Conservation (phyloP, 2,113 vertebrate genomes). For the Nannobrachium achirus region DNA sequence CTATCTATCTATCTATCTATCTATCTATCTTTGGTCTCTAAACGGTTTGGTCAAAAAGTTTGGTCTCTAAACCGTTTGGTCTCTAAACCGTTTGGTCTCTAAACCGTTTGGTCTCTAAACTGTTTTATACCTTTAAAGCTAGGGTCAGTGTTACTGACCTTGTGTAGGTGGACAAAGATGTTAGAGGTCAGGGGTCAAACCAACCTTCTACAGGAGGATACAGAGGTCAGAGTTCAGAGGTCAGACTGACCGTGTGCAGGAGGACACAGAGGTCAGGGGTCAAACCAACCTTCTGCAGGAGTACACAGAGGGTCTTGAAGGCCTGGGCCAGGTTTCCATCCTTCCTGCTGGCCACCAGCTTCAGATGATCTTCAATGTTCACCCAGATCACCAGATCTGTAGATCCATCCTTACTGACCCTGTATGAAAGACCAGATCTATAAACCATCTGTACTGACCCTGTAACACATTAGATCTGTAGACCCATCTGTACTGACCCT, state of each 20-base stretch:
- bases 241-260: background rate
- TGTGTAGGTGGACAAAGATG: no score
- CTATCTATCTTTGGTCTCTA: no score
- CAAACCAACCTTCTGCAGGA: constrained; percentile 62
- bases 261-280: no score
- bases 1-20: no score
- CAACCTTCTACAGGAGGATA: constrained; percentile 64
- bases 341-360: constrained; percentile 51
- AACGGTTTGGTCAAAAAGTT: no score
- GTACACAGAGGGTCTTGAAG: constrained; percentile 58
- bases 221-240: constrained; percentile 23
- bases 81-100: no score
- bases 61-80: no score
- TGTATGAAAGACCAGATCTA: constrained; percentile 16
- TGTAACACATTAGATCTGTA: no score
- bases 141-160: background rate
- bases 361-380: constrained; percentile 78
- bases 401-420: constrained; percentile 65
- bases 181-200: background rate
- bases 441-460: no score
- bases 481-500: no score
- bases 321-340: constrained; percentile 68
- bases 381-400: constrained; percentile 65
- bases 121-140: no score
- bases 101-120: no score